Percentiles rank a stretch among this genome's conserved stretches.
Evolutionary conservation across 1,140 invertebrate species (phyloP).

Genomic region (Scylla paramamosain): DNA sequence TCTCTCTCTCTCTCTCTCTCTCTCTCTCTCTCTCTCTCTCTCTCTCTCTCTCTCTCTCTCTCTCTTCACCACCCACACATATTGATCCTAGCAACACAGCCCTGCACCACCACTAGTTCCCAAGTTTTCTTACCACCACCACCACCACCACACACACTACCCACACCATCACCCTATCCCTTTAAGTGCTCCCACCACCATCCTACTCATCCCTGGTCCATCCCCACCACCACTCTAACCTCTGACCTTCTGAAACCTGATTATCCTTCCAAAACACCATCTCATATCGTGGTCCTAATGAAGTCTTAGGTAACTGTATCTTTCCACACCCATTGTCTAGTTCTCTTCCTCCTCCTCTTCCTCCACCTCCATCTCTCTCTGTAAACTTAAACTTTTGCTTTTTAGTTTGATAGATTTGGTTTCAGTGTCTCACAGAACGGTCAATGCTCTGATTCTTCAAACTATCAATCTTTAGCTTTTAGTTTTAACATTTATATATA

Average conservation of each 20-base stretch:
- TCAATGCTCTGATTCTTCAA: too few species aligned
- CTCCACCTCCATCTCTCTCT: background rate
- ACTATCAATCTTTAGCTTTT: too few species aligned
- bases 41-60: too few species aligned
- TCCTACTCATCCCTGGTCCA: too few species aligned
- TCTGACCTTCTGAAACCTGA: too few species aligned
- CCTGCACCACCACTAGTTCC: conserved; percentile 2
- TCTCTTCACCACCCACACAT: background rate
- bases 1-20: background rate
- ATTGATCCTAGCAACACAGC: background rate
- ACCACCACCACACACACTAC: background rate
- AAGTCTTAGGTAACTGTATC: background rate
- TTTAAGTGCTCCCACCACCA: background rate
- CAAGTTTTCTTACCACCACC: background rate
- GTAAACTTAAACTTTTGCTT: too few species aligned
- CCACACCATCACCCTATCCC: background rate
- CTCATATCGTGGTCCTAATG: too few species aligned
- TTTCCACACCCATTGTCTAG: background rate
- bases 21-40: background rate
- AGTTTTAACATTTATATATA: too few species aligned
- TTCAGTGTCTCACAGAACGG: too few species aligned
- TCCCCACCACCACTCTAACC: background rate
- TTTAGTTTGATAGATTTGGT: too few species aligned
- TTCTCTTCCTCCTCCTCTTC: background rate
- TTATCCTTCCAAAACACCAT: too few species aligned